Conservation (phyloP, 2,888 invertebrate genomes). For the Nomada fabriciana region DNA sequence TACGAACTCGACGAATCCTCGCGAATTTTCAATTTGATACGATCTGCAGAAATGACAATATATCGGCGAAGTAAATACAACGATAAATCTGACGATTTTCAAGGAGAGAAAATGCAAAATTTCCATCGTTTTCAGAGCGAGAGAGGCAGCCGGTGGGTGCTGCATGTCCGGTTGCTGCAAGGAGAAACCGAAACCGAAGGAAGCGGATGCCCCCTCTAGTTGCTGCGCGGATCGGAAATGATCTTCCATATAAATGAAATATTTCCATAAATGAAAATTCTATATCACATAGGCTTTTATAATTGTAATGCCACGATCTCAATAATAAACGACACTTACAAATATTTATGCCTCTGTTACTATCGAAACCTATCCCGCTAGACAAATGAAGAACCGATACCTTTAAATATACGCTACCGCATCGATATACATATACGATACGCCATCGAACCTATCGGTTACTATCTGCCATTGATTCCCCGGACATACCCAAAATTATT, state of each 20-base stretch:
- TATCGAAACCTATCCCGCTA: background rate
- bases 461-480: background rate
- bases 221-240: slow-evolving; percentile 58
- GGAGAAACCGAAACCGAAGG: slow-evolving; percentile 58
- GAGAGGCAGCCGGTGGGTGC: slow-evolving; percentile 73
- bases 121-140: slow-evolving; percentile 64
- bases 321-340: slow-evolving; percentile 1
- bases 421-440: background rate
- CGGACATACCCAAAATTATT: slow-evolving; percentile 33
- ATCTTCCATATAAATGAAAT: background rate
- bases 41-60: too few relatives aligned
- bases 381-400: background rate
- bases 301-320: slow-evolving; percentile 4
- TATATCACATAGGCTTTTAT: background rate
- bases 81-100: slow-evolving; percentile 3
- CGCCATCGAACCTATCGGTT: background rate
- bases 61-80: background rate
- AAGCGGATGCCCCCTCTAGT: slow-evolving; percentile 23
- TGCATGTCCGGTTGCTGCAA: slow-evolving; percentile 76
- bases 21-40: background rate
- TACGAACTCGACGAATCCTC: background rate
- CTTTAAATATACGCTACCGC: background rate
- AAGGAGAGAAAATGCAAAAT: background rate
- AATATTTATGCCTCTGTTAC: background rate
- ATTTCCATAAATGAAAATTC: slow-evolving; percentile 1